Percentiles rank a stretch among this genome's conserved stretches.
These are phyloP conservation scores for Lacerta bilineata DNA, from an alignment of 2,797 vertebrate species.

Conservation along the genomic window DNA sequence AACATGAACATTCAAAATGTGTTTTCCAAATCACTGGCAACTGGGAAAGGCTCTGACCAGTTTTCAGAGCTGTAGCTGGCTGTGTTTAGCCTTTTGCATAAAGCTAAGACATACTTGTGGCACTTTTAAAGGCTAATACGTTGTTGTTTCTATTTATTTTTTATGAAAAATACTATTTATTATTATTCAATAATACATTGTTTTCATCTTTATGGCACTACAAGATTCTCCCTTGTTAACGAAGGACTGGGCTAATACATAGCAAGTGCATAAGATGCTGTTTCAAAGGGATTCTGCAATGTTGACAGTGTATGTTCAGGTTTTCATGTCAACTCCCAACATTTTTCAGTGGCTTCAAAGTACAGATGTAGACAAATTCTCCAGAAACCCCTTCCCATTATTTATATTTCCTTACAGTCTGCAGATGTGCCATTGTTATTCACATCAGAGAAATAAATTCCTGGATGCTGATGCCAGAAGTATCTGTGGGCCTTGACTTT, in stretches of 20 bases:
- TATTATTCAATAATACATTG: too few relatives aligned
- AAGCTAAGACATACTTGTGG: neutral
- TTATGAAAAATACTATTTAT: too few relatives aligned
- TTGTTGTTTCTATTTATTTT: too few relatives aligned
- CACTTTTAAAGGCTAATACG: neutral
- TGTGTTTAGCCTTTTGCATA: neutral
- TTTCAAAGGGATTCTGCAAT: neutral
- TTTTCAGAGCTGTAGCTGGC: neutral
- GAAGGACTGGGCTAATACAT: neutral
- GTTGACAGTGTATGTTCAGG: neutral
- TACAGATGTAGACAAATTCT: neutral
- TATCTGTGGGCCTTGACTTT: neutral
- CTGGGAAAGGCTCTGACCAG: neutral
- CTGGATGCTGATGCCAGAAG: neutral
- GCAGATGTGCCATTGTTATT: conserved; percentile 31
- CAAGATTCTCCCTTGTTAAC: neutral
- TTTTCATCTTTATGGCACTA: too few relatives aligned
- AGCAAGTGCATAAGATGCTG: neutral
- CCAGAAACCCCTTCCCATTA: neutral
- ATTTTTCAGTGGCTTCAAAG: neutral
- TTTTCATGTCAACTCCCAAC: neutral
- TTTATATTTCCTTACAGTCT: neutral
- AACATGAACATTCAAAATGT: neutral
- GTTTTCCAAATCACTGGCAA: neutral
- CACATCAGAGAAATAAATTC: conserved; percentile 8